Percentiles rank a stretch among this genome's conserved stretches.
These are phyloP conservation scores for Pandemis heparana DNA, from an alignment of 2,888 invertebrate species.

Conservation along the genomic window DNA sequence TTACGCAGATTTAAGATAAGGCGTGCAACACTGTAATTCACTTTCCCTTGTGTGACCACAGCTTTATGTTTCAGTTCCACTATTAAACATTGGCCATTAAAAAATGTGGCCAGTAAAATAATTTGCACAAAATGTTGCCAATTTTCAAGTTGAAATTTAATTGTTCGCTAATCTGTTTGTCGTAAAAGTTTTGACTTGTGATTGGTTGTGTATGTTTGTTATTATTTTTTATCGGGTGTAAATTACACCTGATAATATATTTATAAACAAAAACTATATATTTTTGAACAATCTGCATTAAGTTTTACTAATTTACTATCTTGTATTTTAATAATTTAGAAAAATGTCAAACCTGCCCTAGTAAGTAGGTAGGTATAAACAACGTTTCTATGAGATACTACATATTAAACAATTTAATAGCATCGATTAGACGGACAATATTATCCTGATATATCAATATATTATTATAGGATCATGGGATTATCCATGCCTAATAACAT, in stretches of 20 bases:
- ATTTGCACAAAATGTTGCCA: constrained; percentile 29
- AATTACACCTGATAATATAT: not conserved
- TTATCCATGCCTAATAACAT: not conserved
- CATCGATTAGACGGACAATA: no score
- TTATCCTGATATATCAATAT: no score
- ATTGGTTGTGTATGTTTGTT: not conserved
- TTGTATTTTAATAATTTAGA: no score
- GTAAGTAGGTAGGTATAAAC: no score
- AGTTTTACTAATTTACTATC: not conserved
- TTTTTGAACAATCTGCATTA: not conserved
- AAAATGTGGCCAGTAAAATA: constrained; percentile 13
- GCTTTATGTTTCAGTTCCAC: constrained; percentile 40
- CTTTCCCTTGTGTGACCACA: constrained; percentile 32
- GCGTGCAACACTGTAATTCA: constrained; percentile 43
- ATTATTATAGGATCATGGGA: no score
- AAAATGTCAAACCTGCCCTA: no score
- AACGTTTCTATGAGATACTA: no score
- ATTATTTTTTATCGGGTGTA: not conserved
- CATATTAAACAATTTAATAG: not conserved
- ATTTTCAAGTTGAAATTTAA: constrained; percentile 19
- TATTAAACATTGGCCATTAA: constrained; percentile 36
- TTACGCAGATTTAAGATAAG: constrained; percentile 41
- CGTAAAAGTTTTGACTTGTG: constrained; percentile 13
- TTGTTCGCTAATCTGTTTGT: constrained; percentile 11
- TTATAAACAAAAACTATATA: no score